Conservation (phyloP, 2,888 invertebrate species). For the Dioctria rufipes region DNA sequence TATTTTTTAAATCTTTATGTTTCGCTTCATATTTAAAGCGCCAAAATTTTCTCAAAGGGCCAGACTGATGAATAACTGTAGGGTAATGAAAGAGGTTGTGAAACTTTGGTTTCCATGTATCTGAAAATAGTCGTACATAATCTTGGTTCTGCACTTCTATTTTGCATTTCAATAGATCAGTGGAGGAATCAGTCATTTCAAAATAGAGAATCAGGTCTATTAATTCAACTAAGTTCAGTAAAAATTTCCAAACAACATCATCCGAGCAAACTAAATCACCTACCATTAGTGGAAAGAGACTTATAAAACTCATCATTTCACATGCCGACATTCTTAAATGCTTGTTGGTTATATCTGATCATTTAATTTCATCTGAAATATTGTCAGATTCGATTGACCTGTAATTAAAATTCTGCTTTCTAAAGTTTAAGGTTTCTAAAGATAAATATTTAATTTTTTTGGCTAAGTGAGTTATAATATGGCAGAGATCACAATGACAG, state of each 20-base stretch:
- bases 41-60: constrained; percentile 37
- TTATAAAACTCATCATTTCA: constrained; percentile 20
- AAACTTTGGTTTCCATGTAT: constrained; percentile 23
- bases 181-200: background rate
- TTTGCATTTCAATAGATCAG: background rate
- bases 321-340: constrained; percentile 43
- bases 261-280: constrained; percentile 51
- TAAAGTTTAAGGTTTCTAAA: constrained; percentile 48
- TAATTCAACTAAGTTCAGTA: constrained; percentile 34
- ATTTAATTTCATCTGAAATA: constrained; percentile 20
- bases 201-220: constrained; percentile 44
- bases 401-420: constrained; percentile 55
- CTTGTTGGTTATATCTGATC: constrained; percentile 23
- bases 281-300: constrained; percentile 56
- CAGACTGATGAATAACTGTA: constrained; percentile 21
- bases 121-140: constrained; percentile 20
- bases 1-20: background rate
- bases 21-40: constrained; percentile 14
- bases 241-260: constrained; percentile 56
- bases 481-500: too few relatives aligned
- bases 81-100: constrained; percentile 46
- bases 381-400: constrained; percentile 50
- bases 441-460: constrained; percentile 46
- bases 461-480: constrained; percentile 5
- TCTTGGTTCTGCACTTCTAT: constrained; percentile 17